Conservation (phyloP, 2,888 invertebrate species). For the Neuroscelio doddi region DNA sequence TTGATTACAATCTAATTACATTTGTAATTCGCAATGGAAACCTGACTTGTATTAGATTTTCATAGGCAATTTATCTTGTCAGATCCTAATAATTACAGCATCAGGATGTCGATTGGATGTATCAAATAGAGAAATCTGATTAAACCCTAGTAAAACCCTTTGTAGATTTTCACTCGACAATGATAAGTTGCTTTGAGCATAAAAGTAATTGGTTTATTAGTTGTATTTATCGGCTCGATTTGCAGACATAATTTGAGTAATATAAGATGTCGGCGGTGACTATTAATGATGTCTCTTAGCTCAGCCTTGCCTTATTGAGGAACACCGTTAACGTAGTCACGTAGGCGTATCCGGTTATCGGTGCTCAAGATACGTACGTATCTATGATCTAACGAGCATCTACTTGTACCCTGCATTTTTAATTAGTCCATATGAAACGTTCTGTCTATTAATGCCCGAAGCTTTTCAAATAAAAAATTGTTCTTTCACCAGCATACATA, state of each 20-base stretch:
- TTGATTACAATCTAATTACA: no score
- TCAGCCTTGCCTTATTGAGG: slow-evolving; percentile 26
- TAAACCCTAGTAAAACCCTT: no score
- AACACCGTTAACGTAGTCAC: slow-evolving; percentile 32
- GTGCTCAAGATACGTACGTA: slow-evolving; percentile 16
- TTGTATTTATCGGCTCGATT: slow-evolving; percentile 4
- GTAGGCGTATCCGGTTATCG: slow-evolving; percentile 41
- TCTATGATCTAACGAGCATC: slow-evolving; percentile 14
- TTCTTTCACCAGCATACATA: slow-evolving; percentile 11
- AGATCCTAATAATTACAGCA: no score
- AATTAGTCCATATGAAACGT: slow-evolving; percentile 28
- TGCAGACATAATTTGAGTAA: slow-evolving; percentile 7
- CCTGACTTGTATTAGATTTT: no score
- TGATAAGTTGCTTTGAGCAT: no score
- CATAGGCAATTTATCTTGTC: no score
- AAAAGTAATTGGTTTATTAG: slow-evolving; percentile 3
- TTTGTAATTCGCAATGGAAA: no score
- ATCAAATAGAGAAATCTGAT: no score
- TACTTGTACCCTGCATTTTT: slow-evolving; percentile 22
- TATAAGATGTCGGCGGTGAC: slow-evolving; percentile 14
- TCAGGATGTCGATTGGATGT: no score
- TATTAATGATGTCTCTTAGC: slow-evolving; percentile 35
- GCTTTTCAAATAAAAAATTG: background rate
- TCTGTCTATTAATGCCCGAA: background rate
- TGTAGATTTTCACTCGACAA: no score